Percentiles rank a stretch among this genome's conserved stretches.
phyloP scores from a whole-genome alignment of 2,113 vertebrate species.

The Melospiza melodia region DNA sequence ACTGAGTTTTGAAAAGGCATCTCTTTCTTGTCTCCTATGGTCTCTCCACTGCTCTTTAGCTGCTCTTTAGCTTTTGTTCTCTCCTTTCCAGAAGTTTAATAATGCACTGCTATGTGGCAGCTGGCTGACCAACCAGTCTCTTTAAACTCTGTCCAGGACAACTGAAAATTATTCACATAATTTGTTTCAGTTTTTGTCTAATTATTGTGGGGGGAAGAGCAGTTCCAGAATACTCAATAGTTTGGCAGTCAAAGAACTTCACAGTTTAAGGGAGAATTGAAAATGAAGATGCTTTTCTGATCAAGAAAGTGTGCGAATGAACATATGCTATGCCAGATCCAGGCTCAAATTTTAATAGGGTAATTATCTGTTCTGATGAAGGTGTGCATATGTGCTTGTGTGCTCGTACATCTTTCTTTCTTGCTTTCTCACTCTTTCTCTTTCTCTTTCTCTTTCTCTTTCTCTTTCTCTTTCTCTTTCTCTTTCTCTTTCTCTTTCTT shows the following conservation, averaged over 20 bases:
- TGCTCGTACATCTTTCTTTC: neutral
- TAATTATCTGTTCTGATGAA: neutral
- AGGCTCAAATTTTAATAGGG: neutral
- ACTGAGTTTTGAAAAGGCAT: neutral
- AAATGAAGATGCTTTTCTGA: neutral
- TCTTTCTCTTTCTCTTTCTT: too few relatives aligned
- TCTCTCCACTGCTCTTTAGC: neutral
- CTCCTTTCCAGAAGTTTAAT: neutral
- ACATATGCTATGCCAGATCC: neutral
- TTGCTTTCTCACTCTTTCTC: too few relatives aligned
- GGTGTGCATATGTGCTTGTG: neutral
- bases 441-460: rapidly evolving
- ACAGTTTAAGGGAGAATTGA: neutral
- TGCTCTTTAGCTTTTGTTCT: neutral
- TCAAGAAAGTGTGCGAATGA: neutral
- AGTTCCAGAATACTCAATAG: neutral
- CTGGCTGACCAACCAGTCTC: neutral
- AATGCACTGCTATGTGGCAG: neutral
- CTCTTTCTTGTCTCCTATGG: neutral
- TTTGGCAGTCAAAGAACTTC: neutral
- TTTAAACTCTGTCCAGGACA: neutral
- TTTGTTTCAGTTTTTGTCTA: neutral
- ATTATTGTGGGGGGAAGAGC: neutral
- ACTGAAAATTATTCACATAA: neutral
- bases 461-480: rapidly evolving